Evolutionary conservation across 2,797 vertebrate species (phyloP), one percentile per base, ranked within the genome.

Genomic region (Microctenopoma steveboyesi): DNA sequence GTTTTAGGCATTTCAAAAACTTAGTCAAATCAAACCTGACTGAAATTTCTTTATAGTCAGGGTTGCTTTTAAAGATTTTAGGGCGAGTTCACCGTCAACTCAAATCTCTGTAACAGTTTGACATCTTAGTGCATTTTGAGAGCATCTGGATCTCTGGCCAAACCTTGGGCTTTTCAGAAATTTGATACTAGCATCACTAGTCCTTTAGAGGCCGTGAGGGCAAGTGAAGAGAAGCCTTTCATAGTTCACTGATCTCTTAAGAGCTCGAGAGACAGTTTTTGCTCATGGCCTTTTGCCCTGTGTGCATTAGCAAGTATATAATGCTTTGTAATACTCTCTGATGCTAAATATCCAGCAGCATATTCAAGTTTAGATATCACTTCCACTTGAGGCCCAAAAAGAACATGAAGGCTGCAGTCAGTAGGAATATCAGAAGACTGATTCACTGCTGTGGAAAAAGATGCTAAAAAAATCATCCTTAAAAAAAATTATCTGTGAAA

Each of bases 231-330:
- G 87, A 78, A 68, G 76, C 76, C 79, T 88, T 89, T 92, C 88
- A 91, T 86, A 88, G 89, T 81, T 88, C 88, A 85, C 84, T 69
- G 78, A 88, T 86, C 88, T 87, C 86, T 87, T 83, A 93, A 92
- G 84, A 89, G 88, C 87, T 86, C 5, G 22, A 74, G 72, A 86
- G 80, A 72, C 54, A 18, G 66, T 13, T 46, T 79, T 88, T 30
- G 58, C 77, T 79, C 68, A 0, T 78, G 78, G 81, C 87, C 87
- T 88, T 87, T 84, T 84, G 86, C 74, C 82, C 86, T 3, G 9
- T 65, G 83, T 79, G 80, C 79, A 88, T 92, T 87, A 86, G 72
- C 74, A 69, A 86, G 82, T 80, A 74, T 75, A 88, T 87, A 79
- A 85, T 54, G 73, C 76, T 83, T 88, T 77, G 83, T 80, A 88